Conservation (phyloP, 2,888 invertebrate genomes). For the Synergus umbraculus region DNA sequence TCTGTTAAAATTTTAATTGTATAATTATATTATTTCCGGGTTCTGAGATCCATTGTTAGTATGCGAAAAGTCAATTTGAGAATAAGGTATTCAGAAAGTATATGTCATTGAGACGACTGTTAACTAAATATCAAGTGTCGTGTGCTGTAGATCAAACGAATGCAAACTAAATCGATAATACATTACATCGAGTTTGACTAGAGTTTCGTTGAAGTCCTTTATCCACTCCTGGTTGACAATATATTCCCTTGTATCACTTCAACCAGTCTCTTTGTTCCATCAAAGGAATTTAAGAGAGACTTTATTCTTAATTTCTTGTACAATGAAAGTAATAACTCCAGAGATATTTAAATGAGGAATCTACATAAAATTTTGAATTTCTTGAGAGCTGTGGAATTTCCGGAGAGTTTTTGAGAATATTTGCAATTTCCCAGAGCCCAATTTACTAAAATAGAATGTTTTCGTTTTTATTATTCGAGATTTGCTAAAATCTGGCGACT, state of each 20-base stretch:
- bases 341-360: neutral
- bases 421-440: no score
- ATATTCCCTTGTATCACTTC: neutral
- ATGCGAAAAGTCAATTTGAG: neutral
- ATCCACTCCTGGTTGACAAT: neutral
- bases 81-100: neutral
- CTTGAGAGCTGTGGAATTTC: no score
- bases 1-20: no score
- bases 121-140: conserved; percentile 7
- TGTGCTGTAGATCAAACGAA: conserved; percentile 10
- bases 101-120: neutral
- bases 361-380: neutral
- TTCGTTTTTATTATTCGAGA: no score
- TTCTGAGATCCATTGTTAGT: neutral
- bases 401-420: no score
- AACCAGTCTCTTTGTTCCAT: neutral
- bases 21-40: neutral
- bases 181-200: neutral
- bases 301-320: neutral
- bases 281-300: neutral
- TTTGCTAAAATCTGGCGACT: neutral
- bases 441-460: no score
- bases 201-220: conserved; percentile 1
- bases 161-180: conserved; percentile 20
- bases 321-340: neutral